A percentile compares a stretch with the other conserved stretches of the same genome.
Evolutionary conservation across 2,113 vertebrate species (phyloP).

Genomic region (Amazona guildingii): DNA sequence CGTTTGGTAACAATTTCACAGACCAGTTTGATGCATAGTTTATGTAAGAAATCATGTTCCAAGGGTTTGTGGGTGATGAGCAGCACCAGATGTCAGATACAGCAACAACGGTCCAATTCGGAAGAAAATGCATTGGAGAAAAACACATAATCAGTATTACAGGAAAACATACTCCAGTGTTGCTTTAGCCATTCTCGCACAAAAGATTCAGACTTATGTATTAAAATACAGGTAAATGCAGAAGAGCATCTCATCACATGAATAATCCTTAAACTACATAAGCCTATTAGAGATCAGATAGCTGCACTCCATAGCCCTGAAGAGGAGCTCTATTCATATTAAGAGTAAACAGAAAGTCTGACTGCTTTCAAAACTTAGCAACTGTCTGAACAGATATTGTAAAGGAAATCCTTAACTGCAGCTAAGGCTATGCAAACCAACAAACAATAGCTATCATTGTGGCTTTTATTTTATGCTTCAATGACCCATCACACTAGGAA

Average conservation of each 20-base stretch:
- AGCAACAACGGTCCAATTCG: constrained; percentile 86
- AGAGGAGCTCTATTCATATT: background rate
- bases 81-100: constrained; percentile 82
- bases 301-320: background rate
- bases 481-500: background rate
- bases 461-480: background rate
- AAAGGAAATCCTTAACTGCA: background rate
- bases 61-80: constrained; percentile 78
- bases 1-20: constrained; percentile 77
- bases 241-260: background rate
- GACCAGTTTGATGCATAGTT: constrained; percentile 78
- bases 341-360: background rate
- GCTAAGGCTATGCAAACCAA: background rate
- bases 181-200: background rate
- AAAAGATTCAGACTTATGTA: background rate
- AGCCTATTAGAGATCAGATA: background rate
- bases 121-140: constrained; percentile 86
- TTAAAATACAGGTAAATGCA: background rate
- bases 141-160: constrained; percentile 98
- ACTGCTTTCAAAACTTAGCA: background rate
- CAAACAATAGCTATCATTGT: background rate
- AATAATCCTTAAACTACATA: background rate
- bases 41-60: constrained; percentile 76
- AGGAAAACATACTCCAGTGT: constrained; percentile 62
- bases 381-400: background rate